phyloP scores from a whole-genome alignment of 2,797 vertebrate species.

The Cheirogaleus major region DNA sequence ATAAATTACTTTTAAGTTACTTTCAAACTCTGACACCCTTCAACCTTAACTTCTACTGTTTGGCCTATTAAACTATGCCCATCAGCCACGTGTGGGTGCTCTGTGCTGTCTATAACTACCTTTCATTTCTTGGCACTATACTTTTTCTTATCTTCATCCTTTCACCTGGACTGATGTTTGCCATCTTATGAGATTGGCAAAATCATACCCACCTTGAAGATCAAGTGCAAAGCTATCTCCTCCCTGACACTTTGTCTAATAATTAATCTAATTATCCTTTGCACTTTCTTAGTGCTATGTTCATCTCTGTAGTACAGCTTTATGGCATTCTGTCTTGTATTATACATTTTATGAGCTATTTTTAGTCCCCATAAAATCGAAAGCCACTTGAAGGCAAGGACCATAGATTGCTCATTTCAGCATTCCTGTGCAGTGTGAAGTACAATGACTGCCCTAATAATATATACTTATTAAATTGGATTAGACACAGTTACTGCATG shows the following conservation, averaged over 20 bases:
- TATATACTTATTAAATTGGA: not conserved
- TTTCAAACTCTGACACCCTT: not conserved
- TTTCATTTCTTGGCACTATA: not conserved
- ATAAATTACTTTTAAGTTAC: not conserved
- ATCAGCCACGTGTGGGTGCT: not conserved
- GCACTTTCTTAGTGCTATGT: not conserved
- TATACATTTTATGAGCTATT: not conserved
- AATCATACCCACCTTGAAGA: not conserved
- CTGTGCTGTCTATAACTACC: not conserved
- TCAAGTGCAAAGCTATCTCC: not conserved
- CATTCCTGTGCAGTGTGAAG: not conserved
- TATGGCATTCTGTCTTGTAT: not conserved
- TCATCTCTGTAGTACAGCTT: not conserved
- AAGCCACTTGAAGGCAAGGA: conserved; percentile 33
- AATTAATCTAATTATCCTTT: conserved; percentile 1
- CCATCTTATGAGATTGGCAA: not conserved
- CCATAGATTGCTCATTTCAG: not conserved
- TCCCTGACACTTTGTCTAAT: not conserved
- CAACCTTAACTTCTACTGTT: not conserved
- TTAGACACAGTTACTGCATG: not conserved
- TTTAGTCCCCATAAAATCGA: conserved; percentile 33
- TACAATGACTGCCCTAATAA: not conserved
- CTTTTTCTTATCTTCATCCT: not conserved
- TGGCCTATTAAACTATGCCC: not conserved
- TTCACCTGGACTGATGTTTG: not conserved